A percentile compares a stretch with the other conserved stretches of the same genome.
These are phyloP conservation scores for Protobothrops flavoviridis DNA, from an alignment of 2,113 vertebrate genomes.

Conservation along the genomic window DNA sequence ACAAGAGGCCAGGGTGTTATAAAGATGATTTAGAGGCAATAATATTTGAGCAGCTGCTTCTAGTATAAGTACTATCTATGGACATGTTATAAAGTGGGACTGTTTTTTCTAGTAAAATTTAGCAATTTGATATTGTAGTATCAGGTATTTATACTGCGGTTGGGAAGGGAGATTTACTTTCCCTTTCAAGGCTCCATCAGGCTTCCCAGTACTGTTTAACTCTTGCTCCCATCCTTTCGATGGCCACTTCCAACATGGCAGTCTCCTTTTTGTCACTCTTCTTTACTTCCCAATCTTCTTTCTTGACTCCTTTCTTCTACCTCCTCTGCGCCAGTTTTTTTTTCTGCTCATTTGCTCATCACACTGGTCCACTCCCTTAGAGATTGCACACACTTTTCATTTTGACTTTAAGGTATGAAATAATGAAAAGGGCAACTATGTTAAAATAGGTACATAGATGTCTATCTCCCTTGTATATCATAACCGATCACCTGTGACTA, in stretches of 20 bases:
- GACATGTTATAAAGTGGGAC: neutral
- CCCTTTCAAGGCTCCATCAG: neutral
- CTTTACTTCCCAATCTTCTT: neutral
- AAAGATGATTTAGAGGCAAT: neutral
- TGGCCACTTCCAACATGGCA: neutral
- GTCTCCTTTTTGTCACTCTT: neutral
- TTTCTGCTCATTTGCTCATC: neutral
- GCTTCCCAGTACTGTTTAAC: neutral
- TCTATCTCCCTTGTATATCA: neutral
- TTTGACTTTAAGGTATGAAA: neutral
- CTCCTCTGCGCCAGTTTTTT: neutral
- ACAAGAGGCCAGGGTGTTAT: neutral
- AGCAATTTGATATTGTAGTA: neutral
- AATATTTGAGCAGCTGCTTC: neutral
- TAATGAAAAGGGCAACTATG: neutral
- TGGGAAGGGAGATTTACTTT: neutral
- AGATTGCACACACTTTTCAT: neutral
- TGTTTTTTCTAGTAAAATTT: neutral
- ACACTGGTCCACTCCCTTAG: neutral
- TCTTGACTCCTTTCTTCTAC: neutral
- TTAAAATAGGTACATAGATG: neutral
- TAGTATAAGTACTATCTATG: neutral
- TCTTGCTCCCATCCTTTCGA: neutral
- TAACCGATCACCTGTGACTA: neutral
- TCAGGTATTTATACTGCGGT: neutral